Base-by-base conservation (phyloP, 1,140 invertebrate species). In the Heliconius himera region DNA sequence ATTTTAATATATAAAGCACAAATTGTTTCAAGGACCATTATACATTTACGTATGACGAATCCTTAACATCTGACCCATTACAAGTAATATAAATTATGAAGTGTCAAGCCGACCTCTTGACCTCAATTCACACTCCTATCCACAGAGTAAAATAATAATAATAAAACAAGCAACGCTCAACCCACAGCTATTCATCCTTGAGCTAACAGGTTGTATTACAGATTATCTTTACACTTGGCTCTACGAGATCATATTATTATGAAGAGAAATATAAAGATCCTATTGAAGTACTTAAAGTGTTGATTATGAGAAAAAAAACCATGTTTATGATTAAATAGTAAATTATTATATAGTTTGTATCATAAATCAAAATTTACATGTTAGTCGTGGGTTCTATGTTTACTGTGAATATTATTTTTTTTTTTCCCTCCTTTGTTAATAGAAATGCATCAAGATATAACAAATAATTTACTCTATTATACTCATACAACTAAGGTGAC, bases 81-180 rank as follows among this genome's bases (percentile, higher is more conserved):
- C 11, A 49, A 71, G 36, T 80, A 76, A 76, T 77, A 76, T 81
- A 77, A 73, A 81, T 80, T 78, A 70, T 76, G 60, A 56, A 72
- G 70, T 76, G 71, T 80, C 78, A 77, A 76, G 70, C 70, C n/a
- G 76, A 84, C 71, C 74, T 82, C 73, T 56, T 73, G 81, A 79
- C 74, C 77, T 79, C 54, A 76, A 82, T 82, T 82, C 70, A 76
- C 70, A 76, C 74, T 73, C 72, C 29, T 66, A 29, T 66, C 60
- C 60, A 16, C 60, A 11, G 29, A 66, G 22, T 66, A 66, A 66
- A 29, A 54, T 70, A 26, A 49, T 74, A 74, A 49, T 49, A 22
- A 73, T 73, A 49, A 49, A 73, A 49, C 72, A 73, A 26, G 22
- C 11, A 26, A 29, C 60, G 60, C 60, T 66, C 60, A 29, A 66